A percentile compares a stretch with the other conserved stretches of the same genome.
Evolutionary conservation across 2,797 vertebrate genomes (phyloP).

Genomic region (Sebastes kiyomatsui): DNA sequence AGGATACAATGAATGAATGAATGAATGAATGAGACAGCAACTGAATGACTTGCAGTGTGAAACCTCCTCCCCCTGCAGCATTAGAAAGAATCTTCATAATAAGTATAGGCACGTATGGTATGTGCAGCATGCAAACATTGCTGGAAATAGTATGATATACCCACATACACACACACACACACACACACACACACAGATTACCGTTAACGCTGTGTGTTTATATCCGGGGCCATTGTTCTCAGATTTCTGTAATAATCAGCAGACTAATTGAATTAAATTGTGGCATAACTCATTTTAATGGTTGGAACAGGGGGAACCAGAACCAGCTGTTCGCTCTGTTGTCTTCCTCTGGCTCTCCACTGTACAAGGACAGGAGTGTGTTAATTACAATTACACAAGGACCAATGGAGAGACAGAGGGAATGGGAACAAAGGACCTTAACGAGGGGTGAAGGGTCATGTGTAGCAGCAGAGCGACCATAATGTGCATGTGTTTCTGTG

Average conservation of each 20-base stretch:
- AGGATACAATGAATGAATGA: constrained; percentile 15
- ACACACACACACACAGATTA: constrained; percentile 8
- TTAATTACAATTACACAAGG: constrained; percentile 54
- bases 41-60: constrained; percentile 13
- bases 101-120: background rate
- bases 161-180: background rate
- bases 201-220: constrained; percentile 40
- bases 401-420: constrained; percentile 6
- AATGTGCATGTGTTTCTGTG: constrained; percentile 3
- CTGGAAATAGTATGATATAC: background rate
- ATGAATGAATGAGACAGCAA: constrained; percentile 27
- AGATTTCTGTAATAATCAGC: constrained; percentile 45
- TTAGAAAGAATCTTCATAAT: constrained; percentile 9
- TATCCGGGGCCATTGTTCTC: constrained; percentile 44
- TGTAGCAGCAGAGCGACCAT: background rate
- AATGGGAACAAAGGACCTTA: constrained; percentile 45
- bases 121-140: background rate
- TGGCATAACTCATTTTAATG: constrained; percentile 62
- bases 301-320: constrained; percentile 26
- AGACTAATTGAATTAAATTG: constrained; percentile 65
- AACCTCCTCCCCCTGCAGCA: background rate
- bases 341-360: constrained; percentile 11
- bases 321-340: constrained; percentile 59
- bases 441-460: constrained; percentile 40
- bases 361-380: constrained; percentile 17